These are phyloP conservation scores for Congeria kusceri DNA, from an alignment of 2,888 invertebrate species.

Conservation along the genomic window DNA sequence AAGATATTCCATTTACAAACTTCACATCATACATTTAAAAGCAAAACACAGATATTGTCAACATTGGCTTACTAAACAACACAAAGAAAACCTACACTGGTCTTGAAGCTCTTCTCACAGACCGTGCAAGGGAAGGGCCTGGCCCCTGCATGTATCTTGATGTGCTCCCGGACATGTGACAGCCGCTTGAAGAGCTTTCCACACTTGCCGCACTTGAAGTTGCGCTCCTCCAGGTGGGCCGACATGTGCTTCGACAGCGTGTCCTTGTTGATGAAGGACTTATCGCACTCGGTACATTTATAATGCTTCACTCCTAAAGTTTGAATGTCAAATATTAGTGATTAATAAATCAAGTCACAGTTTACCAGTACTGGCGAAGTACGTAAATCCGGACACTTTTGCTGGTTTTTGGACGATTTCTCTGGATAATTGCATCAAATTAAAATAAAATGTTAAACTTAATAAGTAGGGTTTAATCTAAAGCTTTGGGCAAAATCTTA, in stretches of 20 bases:
- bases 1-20: too few relatives aligned
- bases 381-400: too few relatives aligned
- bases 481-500: too few relatives aligned
- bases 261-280: slow-evolving; percentile 81
- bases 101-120: slow-evolving; percentile 83
- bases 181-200: slow-evolving; percentile 84
- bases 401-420: too few relatives aligned
- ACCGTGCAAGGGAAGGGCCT: slow-evolving; percentile 79
- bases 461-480: too few relatives aligned
- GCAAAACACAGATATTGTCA: too few relatives aligned
- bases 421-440: too few relatives aligned
- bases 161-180: slow-evolving; percentile 83
- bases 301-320: slow-evolving; percentile 82
- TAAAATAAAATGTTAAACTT: too few relatives aligned
- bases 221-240: slow-evolving; percentile 79
- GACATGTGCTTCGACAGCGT: slow-evolving; percentile 81
- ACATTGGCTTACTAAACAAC: too few relatives aligned
- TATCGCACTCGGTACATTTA: slow-evolving; percentile 78
- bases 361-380: too few relatives aligned
- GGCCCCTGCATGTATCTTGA: slow-evolving; percentile 81
- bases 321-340: slow-evolving; percentile 15
- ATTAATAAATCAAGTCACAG: too few relatives aligned
- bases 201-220: slow-evolving; percentile 84
- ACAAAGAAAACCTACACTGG: slow-evolving; percentile 74
- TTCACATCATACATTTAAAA: too few relatives aligned